Evolutionary conservation across 2,797 vertebrate species (phyloP).

Genomic region (Tiaroga cobitis): DNA sequence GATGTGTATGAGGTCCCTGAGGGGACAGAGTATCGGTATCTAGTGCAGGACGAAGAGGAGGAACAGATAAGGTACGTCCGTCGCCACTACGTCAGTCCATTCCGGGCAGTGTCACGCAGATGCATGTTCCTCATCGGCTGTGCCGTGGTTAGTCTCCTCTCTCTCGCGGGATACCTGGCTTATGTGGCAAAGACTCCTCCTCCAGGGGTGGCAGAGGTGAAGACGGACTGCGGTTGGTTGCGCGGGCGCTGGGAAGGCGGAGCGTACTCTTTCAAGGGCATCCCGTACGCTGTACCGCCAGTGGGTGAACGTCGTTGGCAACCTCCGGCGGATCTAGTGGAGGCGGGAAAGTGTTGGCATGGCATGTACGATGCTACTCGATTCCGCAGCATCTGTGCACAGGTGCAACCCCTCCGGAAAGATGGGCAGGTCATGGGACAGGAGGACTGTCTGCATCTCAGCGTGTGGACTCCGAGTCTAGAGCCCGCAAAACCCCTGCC

Average conservation of each 20-base stretch:
- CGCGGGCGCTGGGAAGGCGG: constrained; percentile 62
- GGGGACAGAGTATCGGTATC: constrained; percentile 79
- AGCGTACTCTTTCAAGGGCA: constrained; percentile 80
- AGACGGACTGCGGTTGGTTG: constrained; percentile 68
- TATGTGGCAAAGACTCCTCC: constrained; percentile 76
- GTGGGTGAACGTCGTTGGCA: constrained; percentile 73
- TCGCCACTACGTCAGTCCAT: constrained; percentile 75
- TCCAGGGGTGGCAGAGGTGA: constrained; percentile 63
- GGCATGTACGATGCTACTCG: constrained; percentile 64
- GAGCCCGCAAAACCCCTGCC: constrained; percentile 66
- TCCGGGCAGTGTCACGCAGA: constrained; percentile 73
- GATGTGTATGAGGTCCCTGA: constrained; percentile 74
- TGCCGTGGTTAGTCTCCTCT: constrained; percentile 68
- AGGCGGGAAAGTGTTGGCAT: constrained; percentile 55
- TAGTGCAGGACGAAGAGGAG: constrained; percentile 80
- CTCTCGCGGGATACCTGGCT: constrained; percentile 74
- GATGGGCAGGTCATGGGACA: constrained; percentile 68
- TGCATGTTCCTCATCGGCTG: constrained; percentile 73
- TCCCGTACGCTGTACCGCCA: constrained; percentile 78
- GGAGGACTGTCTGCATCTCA: constrained; percentile 82
- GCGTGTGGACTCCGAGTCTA: constrained; percentile 80
- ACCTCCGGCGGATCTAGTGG: constrained; percentile 65
- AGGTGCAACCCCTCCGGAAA: constrained; percentile 66
- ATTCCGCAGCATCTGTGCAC: constrained; percentile 75
- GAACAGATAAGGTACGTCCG: constrained; percentile 72